Evolutionary conservation across 2,888 invertebrate genomes (phyloP).

Genomic region (Melipona bicolor): DNA sequence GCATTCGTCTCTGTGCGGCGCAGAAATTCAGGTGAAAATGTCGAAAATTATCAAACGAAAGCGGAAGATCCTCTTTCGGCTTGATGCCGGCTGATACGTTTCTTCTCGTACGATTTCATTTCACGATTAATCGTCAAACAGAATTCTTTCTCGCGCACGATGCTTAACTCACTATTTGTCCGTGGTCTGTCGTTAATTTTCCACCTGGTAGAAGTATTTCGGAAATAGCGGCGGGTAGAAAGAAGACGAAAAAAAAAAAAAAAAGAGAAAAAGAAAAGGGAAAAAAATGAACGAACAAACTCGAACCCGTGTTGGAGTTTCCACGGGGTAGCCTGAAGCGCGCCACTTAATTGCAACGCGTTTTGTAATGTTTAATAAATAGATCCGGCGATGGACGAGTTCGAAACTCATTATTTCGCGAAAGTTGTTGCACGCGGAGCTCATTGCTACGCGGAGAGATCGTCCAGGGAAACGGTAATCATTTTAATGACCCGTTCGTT

Average conservation of each 20-base stretch:
- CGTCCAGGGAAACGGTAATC: constrained; percentile 39
- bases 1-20: not conserved
- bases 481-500: constrained; percentile 46
- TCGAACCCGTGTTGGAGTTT: not conserved
- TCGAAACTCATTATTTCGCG: constrained; percentile 42
- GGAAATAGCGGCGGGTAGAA: not conserved
- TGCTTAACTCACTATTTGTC: not conserved
- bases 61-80: too few species aligned
- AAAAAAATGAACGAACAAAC: not conserved
- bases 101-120: not conserved
- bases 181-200: not conserved
- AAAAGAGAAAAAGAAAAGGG: not conserved
- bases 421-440: constrained; percentile 7
- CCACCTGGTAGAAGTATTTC: too few species aligned
- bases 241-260: not conserved
- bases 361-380: constrained; percentile 52
- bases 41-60: not conserved
- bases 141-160: not conserved
- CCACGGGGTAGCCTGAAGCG: not conserved
- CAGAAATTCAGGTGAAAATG: not conserved
- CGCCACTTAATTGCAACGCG: constrained; percentile 34
- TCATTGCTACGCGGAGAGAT: constrained; percentile 22
- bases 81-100: too few species aligned
- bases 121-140: not conserved
- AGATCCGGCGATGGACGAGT: constrained; percentile 15